These are phyloP conservation scores for Netelia virgata DNA, from an alignment of 2,888 invertebrate genomes.

Conservation along the genomic window DNA sequence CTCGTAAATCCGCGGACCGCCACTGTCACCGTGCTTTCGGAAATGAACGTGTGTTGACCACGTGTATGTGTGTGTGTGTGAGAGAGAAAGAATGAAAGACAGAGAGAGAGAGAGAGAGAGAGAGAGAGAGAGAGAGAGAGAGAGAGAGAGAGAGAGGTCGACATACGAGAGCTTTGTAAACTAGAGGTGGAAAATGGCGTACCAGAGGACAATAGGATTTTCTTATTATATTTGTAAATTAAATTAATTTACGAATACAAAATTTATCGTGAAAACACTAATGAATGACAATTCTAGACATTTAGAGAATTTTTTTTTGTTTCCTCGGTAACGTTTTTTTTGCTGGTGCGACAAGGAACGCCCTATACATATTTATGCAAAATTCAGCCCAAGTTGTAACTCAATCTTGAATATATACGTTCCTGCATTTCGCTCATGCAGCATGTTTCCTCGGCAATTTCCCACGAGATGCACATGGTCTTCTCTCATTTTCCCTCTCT, in stretches of 20 bases:
- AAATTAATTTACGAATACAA: too few relatives aligned
- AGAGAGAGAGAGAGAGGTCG: not conserved
- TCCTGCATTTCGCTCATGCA: constrained; percentile 5
- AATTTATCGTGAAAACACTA: too few relatives aligned
- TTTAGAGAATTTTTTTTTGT: too few relatives aligned
- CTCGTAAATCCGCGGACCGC: constrained; percentile 11
- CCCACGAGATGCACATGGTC: not conserved
- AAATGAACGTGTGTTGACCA: too few relatives aligned
- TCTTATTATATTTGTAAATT: too few relatives aligned
- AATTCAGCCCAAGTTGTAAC: constrained; percentile 27
- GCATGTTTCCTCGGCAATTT: not conserved
- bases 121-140: not conserved
- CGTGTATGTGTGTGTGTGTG: too few relatives aligned
- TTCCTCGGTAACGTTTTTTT: too few relatives aligned
- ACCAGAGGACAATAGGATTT: too few relatives aligned
- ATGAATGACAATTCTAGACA: too few relatives aligned
- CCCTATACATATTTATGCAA: not conserved
- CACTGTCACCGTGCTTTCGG: not conserved
- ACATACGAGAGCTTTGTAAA: not conserved
- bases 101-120: not conserved
- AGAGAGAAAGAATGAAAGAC: too few relatives aligned
- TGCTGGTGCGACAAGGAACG: not conserved
- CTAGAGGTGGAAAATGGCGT: not conserved
- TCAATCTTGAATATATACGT: constrained; percentile 18
- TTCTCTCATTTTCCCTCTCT: not conserved